Evolutionary conservation across 2,888 invertebrate species (phyloP), one percentile per base, ranked within the genome.

Genomic region (Hypomecis punctinalis): DNA sequence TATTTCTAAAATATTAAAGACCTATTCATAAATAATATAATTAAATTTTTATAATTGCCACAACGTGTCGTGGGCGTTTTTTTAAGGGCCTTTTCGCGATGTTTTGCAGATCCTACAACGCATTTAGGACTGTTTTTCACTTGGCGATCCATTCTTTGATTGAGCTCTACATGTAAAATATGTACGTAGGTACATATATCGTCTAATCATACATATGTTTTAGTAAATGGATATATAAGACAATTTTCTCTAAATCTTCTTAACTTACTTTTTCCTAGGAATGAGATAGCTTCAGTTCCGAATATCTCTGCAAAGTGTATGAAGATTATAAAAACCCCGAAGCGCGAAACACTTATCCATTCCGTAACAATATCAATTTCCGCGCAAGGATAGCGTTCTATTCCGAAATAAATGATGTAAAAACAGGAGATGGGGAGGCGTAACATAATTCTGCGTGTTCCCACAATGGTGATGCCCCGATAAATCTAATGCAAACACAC

Each of bases 401-500:
- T 79, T 76, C 76, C 67, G 66, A 76, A 79, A 81, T 79, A 84
- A 85, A 85, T 82, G 81, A 82, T 76, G 79, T 79, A 83, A 83
- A 84, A 83, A 83, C 81, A 80, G 76, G 75, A 78, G 77, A 80
- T 72, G 77, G 81, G 80, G 71, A 75, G 66, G 67, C 75, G 79
- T 80, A 86, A 85, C 79, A 79, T 82, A 83, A 86, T 87, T 86
- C 83, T 77, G 77, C 72, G 76, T 82, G 80, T 82, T 77, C 77
- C 77, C 71, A 71, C 76, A 76, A 70, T 75, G 74, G 78, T 72
- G 76, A 76, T 70, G 79, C 72, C 71, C 61, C 73, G 77, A 83
- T 86, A 85, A 86, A 85, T 87, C 84, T 85, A 84, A 86, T 81
- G 83, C 81, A 85, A 86, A 87, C 83, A 80, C 75, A 76, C 76